phyloP scores from a whole-genome alignment of 2,797 vertebrate species.

The Gila robusta region DNA sequence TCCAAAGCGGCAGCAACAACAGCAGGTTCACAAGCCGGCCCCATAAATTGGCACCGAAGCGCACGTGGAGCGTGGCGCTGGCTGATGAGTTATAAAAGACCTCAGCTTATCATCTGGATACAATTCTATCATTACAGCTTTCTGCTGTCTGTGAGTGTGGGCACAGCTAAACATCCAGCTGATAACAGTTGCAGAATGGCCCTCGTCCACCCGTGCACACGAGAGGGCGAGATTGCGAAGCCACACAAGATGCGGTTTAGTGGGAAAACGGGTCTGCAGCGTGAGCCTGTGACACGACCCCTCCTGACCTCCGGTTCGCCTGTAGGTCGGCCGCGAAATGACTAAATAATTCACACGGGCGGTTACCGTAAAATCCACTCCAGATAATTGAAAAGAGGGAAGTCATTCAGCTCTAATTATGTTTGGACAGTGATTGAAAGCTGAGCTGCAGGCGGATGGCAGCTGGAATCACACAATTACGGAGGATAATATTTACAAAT shows the following conservation, averaged over 20 bases:
- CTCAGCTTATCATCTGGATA: conserved; percentile 75
- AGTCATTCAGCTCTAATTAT: conserved; percentile 46
- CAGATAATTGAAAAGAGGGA: conserved; percentile 57
- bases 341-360: conserved; percentile 62
- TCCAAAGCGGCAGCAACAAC: conserved; percentile 42
- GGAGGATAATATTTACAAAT: conserved; percentile 12
- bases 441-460: conserved; percentile 41
- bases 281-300: conserved; percentile 41
- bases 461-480: conserved; percentile 54
- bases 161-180: conserved; percentile 63
- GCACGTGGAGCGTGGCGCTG: conserved; percentile 39
- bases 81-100: conserved; percentile 52
- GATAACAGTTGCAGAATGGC: conserved; percentile 65
- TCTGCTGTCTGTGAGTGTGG: conserved; percentile 68
- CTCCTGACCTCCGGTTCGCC: conserved; percentile 69
- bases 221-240: conserved; percentile 36
- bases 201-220: conserved; percentile 52
- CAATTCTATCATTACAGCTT: conserved; percentile 74
- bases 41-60: conserved; percentile 55
- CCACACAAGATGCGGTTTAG: conserved; percentile 73
- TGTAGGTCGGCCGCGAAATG: conserved; percentile 59
- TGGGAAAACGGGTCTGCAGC: conserved; percentile 61
- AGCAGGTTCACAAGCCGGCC: conserved; percentile 49
- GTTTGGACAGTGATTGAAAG: conserved; percentile 46
- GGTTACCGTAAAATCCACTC: conserved; percentile 70